Base-by-base conservation (phyloP, 2,113 vertebrate species). In the Neogale vison region DNA sequence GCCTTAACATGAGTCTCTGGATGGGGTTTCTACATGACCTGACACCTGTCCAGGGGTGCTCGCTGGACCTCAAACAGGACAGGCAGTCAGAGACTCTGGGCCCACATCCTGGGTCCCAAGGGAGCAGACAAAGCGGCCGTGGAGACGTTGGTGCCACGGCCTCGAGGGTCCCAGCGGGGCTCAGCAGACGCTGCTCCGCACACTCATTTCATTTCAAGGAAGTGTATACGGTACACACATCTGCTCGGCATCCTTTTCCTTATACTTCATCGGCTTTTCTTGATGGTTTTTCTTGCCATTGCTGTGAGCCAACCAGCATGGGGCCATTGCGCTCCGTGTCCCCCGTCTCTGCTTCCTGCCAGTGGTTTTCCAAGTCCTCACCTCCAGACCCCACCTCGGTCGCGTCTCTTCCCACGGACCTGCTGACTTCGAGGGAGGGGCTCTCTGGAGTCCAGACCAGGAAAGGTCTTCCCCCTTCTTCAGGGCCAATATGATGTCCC, bases 271-370 rank as follows among this genome's bases (percentile, higher is more conserved):
- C 82, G 26, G 61, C 50, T 26, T 13, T 82, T 71, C 93, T 42
- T 1, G 0, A 1, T 2, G 50, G 23, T 18, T 21, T 59, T 29
- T 63, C 14, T 24, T 10, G 1, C 2, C 6, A 21, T 65, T 18
- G 52, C 52, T 36, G 45, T 50, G 42, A 81, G 34, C 77, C 24
- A 1, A 3, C 36, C 39, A 3, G n/a, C n/a, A 1, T 0, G 7
- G 21, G 31, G 17, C 1, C 17, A 0, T 0, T 45, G 36, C 9
- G 5, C 39, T 3, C 7, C 1, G 14, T 2, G 6, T 59, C 65
- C 45, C 24, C 86, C 10, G 2, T 34, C 69, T 8, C 36, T 10
- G 17, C 18, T 14, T 29, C 21, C 50, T 15, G 34, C 18, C 0
- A 18, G 21, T 3, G 7, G 20, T 1, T 13, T 12, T 0, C 8